These are phyloP conservation scores for Eurytoma adleriae DNA, from an alignment of 2,888 invertebrate species.

Conservation along the genomic window DNA sequence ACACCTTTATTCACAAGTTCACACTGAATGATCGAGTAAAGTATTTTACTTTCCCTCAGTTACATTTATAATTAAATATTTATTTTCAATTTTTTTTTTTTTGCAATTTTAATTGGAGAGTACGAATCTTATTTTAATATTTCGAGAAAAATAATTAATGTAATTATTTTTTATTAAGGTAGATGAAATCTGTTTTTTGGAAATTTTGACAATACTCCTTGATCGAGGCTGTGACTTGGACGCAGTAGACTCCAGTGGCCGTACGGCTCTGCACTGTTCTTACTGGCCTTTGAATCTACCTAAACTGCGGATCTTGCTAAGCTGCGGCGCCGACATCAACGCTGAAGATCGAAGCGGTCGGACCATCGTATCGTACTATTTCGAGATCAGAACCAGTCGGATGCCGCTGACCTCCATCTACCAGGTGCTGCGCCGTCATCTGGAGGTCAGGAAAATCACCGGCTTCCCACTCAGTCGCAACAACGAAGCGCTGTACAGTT, in stretches of 20 bases:
- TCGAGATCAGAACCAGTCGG: conserved; percentile 14
- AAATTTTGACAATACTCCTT: background rate
- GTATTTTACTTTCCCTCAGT: background rate
- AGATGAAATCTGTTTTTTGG: background rate
- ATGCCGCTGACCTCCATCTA: background rate
- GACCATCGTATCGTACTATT: conserved; percentile 19
- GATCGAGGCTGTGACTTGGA: conserved; percentile 30
- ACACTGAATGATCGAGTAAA: background rate
- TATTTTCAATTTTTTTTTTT: background rate
- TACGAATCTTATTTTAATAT: background rate
- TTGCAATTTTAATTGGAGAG: background rate
- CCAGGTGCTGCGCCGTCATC: background rate
- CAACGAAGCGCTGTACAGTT: conserved; percentile 1
- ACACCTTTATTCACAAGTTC: conserved; percentile 11
- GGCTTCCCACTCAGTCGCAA: background rate
- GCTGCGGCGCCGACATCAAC: conserved; percentile 36
- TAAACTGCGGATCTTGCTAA: background rate
- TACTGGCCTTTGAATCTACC: conserved; percentile 23
- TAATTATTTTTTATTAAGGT: background rate
- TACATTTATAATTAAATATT: background rate
- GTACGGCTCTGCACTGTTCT: conserved; percentile 5
- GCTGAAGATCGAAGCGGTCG: conserved; percentile 19
- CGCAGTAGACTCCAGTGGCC: background rate
- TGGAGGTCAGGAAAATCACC: background rate
- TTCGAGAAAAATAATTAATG: background rate